Evolutionary conservation across 2,113 vertebrate species (phyloP), one percentile per base, ranked within the genome.

Genomic region (Nymphicus hollandicus): DNA sequence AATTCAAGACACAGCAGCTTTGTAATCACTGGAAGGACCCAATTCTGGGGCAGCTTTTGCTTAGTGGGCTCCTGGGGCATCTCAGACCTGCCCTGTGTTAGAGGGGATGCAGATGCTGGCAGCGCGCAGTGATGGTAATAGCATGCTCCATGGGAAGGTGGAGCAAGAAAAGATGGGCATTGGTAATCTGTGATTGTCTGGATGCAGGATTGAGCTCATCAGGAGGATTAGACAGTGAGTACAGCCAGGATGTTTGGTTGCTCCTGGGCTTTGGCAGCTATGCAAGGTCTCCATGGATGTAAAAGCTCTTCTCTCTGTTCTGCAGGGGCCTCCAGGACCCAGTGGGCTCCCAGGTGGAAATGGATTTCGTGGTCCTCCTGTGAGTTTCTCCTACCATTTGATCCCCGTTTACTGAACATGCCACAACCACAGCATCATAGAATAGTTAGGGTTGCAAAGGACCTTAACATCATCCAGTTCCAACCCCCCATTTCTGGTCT

Each of bases 291-390:
- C 33, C 47, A 2, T 3, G 50, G 44, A 2, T 52, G 22, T 63
- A 11, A 60, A 74, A 56, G 6, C 29, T 73, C 49, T 71, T 55
- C 19, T 70, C 55, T 91, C 85, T 97, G 22, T 89, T 46, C 97
- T 37, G 90, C 91, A 99, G 99, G 99, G 99, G 19, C 98, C 99
- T 76, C 97, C 99, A 58, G 99, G 99, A 97, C 98, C 98, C 89
- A 99, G 99, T 16, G 99, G 99, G 23, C 94, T 98, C 65, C 98
- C 98, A 39, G 99, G 99, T 14, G 99, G 98, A 88, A 94, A 96
- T 0, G 99, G 99, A 93, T 98, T 99, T 28, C 98, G 98, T 79
- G 99, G 99, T 33, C 92, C 99, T 43, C 91, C 95, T 79, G 99
- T 99, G 96, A 99, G 99, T 99, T 94, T 47, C 27, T 61, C 13